Base-by-base conservation (phyloP, 1,140 invertebrate species). In the Microplitis mediator region DNA sequence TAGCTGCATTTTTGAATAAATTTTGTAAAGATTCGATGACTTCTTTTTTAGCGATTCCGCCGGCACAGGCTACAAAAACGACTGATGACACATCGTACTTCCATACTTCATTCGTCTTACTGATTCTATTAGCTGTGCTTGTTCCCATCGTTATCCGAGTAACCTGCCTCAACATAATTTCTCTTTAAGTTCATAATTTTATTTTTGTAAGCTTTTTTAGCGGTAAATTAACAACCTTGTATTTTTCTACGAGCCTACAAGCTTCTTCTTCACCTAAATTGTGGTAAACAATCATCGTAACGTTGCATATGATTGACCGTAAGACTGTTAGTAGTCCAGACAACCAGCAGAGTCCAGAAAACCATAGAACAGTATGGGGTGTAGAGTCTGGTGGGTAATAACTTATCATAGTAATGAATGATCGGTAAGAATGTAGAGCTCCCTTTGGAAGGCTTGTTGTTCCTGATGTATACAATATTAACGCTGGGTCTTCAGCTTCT, bases 41-140 rank as follows among this genome's bases (percentile, higher is more conserved):
- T 13, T 78, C 75, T 32, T 23, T 0, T 11, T 76, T 77, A 8
- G 85, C 66, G 16, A 81, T 80, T 3, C 86, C 81, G n/a, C 87
- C 85, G 4, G 83, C 83, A 4, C 73, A 60, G 2, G 74, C 4
- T 0, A 82, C 4, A 4, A 8, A 1, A 32, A 72, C 65, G 2
- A 85, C 9, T 8, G 79, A 78, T 2, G 78, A 71, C 0, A 81
- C 39, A 67, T 83, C 72, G 56, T 81, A 81, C 4, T 77, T 75
- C 0, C 39, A 4, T 9, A 73, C 1, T 5, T 61, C 61, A 23
- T 65, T 68, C 16, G 75, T 71, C 62, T 76, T 78, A 5, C 69
- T 34, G 4, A 83, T 66, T 16, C 78, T 67, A 67, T 80, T 80
- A 4, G 76, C 62, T 69, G 71, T 74, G 4, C 77, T 78, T 2